Evolutionary conservation across 2,113 vertebrate genomes (phyloP).

Genomic region (Propithecus coquereli): DNA sequence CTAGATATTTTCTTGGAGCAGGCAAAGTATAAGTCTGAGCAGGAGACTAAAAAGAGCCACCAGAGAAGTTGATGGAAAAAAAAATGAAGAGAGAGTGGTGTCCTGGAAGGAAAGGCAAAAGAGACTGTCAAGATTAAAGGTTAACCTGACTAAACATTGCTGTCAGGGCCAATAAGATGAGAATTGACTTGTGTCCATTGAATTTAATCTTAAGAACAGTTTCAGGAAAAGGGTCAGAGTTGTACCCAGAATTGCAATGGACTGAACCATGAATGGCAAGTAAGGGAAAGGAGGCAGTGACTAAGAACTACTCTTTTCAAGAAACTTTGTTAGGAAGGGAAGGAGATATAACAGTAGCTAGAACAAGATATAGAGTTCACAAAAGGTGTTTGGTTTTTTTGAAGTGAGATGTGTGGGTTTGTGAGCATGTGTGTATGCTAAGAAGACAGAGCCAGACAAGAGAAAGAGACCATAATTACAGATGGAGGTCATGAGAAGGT

Average conservation of each 20-base stretch:
- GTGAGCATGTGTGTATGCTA: not conserved
- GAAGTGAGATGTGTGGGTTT: not conserved
- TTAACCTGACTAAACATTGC: not conserved
- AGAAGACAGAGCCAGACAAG: not conserved
- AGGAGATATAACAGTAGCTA: not conserved
- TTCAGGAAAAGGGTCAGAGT: not conserved
- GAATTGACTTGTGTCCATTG: not conserved
- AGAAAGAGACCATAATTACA: not conserved
- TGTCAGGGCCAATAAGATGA: not conserved
- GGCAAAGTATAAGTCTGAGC: not conserved
- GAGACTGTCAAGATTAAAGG: not conserved
- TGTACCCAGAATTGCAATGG: not conserved
- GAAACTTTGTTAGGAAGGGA: not conserved
- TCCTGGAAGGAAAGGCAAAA: not conserved
- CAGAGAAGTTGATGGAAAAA: not conserved
- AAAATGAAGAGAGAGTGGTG: not conserved
- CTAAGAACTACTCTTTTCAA: not conserved
- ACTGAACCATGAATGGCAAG: not conserved
- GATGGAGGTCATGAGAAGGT: not conserved
- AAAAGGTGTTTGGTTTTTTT: not conserved
- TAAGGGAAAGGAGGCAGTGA: not conserved
- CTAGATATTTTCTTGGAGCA: not conserved
- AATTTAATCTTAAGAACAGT: conserved; percentile 3
- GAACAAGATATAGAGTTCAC: not conserved
- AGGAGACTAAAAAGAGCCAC: not conserved